Percentiles rank a stretch among this genome's conserved stretches.
These are phyloP conservation scores for Holothuria leucospilota DNA, from an alignment of 53 echinoderm and acorn worm genomes.

Conservation along the genomic window DNA sequence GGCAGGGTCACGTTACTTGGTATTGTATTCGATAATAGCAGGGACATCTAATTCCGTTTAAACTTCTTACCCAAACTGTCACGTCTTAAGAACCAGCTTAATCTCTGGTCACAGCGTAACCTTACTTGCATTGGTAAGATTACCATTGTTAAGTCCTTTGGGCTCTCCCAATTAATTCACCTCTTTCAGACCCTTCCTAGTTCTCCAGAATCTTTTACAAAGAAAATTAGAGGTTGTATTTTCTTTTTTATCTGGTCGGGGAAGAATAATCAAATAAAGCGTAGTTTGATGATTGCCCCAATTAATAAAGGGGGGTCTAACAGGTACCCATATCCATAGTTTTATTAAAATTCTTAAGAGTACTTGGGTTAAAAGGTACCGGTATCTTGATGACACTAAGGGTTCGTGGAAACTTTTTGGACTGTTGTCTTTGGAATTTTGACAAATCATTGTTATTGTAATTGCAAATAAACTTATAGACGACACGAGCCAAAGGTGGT, in stretches of 20 bases:
- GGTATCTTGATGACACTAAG: too few species aligned
- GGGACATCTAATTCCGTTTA: not conserved
- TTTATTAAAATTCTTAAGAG: not conserved
- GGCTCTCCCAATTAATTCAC: not conserved
- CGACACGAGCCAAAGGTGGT: too few species aligned
- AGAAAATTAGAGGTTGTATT: not conserved
- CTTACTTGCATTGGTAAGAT: not conserved
- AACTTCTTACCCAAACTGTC: not conserved
- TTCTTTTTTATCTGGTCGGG: not conserved
- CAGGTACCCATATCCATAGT: not conserved
- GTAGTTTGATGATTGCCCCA: not conserved
- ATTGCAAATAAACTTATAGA: too few species aligned
- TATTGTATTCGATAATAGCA: not conserved
- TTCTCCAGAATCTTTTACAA: not conserved
- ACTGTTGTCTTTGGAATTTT: too few species aligned
- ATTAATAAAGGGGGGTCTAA: not conserved
- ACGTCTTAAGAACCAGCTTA: not conserved
- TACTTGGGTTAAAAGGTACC: not conserved
- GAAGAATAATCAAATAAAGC: not conserved
- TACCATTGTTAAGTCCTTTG: constrained; percentile 3
- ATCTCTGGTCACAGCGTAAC: too few species aligned
- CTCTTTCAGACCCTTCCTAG: too few species aligned
- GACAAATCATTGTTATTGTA: too few species aligned
- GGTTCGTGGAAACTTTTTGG: too few species aligned
- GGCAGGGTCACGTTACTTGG: not conserved